Percentiles rank a stretch among this genome's conserved stretches.
These are phyloP conservation scores for Belonocnema kinseyi DNA, from an alignment of 1,140 invertebrate genomes.

Conservation along the genomic window DNA sequence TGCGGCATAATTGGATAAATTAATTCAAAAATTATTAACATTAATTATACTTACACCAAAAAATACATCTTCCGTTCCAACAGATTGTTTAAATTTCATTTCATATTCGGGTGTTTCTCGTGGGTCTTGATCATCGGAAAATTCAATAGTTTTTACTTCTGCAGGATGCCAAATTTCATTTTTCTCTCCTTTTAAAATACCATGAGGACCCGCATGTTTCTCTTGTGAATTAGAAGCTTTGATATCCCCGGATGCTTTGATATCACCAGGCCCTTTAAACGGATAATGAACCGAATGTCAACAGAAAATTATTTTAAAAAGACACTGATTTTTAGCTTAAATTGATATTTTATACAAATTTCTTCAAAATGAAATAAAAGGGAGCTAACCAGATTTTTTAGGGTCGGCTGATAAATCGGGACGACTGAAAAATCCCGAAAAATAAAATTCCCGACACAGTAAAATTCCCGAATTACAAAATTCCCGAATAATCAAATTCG, in stretches of 20 bases:
- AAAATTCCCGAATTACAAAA: too few species aligned
- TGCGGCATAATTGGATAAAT: too few species aligned
- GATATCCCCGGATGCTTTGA: constrained; percentile 64
- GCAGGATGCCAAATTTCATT: constrained; percentile 78
- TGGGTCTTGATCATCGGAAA: constrained; percentile 78
- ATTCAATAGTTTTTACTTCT: constrained; percentile 68
- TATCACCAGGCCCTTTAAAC: constrained; percentile 55
- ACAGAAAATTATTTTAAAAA: background rate
- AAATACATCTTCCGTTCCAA: constrained; percentile 90
- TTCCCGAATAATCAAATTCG: too few species aligned
- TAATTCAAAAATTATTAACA: too few species aligned
- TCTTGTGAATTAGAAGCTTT: constrained; percentile 43
- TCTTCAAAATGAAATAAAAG: too few species aligned
- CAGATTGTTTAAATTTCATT: constrained; percentile 89
- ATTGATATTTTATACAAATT: too few species aligned
- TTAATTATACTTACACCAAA: constrained; percentile 79
- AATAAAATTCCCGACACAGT: too few species aligned
- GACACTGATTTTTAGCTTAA: background rate
- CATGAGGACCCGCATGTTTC: constrained; percentile 50
- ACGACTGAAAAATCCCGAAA: too few species aligned
- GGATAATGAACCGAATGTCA: background rate
- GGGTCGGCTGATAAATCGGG: too few species aligned
- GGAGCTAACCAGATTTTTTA: too few species aligned
- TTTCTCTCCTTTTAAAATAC: constrained; percentile 49
- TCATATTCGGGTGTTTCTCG: constrained; percentile 85